These are phyloP conservation scores for Perognathus longimembris DNA, from an alignment of 2,113 vertebrate species.

Conservation along the genomic window DNA sequence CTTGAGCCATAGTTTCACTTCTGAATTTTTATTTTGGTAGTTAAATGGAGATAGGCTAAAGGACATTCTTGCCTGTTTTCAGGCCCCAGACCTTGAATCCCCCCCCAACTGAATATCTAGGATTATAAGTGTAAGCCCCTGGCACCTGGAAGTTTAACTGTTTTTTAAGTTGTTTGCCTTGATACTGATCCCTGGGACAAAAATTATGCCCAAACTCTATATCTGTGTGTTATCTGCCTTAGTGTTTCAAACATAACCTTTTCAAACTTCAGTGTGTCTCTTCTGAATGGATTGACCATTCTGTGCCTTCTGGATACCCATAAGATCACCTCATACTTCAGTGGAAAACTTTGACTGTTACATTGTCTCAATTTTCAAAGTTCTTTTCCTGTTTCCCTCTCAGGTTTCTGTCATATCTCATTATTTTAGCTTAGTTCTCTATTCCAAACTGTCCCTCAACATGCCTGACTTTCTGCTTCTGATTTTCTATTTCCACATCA, in stretches of 20 bases:
- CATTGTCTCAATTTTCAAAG: background rate
- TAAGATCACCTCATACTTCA: background rate
- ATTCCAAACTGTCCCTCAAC: background rate
- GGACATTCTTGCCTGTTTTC: too few species aligned
- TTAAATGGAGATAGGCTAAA: too few species aligned
- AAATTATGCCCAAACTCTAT: fast-evolving
- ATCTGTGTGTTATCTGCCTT: background rate
- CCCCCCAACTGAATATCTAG: too few species aligned
- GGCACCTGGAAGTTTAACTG: background rate
- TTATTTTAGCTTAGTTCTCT: background rate
- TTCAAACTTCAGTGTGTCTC: background rate
- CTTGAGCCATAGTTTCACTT: too few species aligned
- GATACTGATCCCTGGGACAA: background rate
- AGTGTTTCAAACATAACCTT: background rate
- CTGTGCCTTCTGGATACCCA: background rate
- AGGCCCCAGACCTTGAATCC: too few species aligned
- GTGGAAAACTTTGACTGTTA: background rate
- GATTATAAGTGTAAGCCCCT: too few species aligned
- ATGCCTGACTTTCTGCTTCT: background rate
- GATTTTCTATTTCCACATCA: background rate
- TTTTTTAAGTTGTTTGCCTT: background rate
- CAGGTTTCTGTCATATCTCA: background rate
- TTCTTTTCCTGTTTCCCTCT: background rate
- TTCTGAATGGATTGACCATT: background rate
- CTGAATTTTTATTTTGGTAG: too few species aligned